A percentile compares a stretch with the other conserved stretches of the same genome.
Conservation (phyloP, 92 coral and sea anemone species). For the Phenganax stokvisi region DNA sequence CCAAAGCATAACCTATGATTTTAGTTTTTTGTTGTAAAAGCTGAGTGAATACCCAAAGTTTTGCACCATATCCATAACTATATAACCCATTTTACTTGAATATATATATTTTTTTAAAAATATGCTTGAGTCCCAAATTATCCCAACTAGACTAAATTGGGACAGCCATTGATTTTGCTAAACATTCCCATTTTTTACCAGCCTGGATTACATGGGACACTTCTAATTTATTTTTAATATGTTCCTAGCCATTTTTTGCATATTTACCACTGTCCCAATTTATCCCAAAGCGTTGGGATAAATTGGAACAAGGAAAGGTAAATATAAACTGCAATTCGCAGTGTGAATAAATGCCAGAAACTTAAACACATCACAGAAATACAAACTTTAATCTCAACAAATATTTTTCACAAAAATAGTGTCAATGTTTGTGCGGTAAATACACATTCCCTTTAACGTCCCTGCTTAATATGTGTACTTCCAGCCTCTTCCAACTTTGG, state of each 20-base stretch:
- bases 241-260: not conserved
- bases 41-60: not conserved
- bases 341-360: not conserved
- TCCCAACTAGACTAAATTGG: not conserved
- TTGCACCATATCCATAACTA: not conserved
- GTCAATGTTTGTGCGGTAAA: not conserved
- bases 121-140: constrained; percentile 4
- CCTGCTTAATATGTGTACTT: not conserved
- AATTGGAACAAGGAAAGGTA: not conserved
- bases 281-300: not conserved
- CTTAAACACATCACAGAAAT: not conserved
- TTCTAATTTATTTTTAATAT: not conserved
- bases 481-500: constrained; percentile 6
- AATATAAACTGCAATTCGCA: not conserved
- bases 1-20: not conserved
- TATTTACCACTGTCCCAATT: not conserved
- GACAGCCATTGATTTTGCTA: constrained; percentile 4
- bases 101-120: not conserved
- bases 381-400: constrained; percentile 9
- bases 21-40: not conserved
- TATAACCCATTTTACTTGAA: not conserved
- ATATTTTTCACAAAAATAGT: not conserved
- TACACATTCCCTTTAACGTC: not conserved
- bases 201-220: not conserved
- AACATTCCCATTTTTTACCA: not conserved